Conservation (phyloP, 92 coral and sea anemone genomes). For the Phenganax subtilis region DNA sequence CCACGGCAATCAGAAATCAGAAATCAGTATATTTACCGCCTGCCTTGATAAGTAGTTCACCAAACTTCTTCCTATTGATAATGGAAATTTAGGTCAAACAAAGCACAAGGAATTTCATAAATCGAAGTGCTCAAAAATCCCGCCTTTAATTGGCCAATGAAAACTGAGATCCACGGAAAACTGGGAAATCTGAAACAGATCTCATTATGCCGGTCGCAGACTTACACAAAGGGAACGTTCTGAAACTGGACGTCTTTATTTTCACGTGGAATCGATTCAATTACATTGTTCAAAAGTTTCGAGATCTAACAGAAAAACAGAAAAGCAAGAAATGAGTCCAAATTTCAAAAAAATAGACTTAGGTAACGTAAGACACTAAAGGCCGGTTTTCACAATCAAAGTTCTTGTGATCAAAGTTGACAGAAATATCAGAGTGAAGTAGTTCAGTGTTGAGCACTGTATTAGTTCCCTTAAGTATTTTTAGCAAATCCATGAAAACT, state of each 20-base stretch:
- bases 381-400: too few relatives aligned
- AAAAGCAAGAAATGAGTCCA: background rate
- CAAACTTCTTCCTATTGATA: slow-evolving; percentile 5
- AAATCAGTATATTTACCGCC: slow-evolving; percentile 3
- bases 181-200: background rate
- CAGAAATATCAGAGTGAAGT: too few relatives aligned
- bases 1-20: too few relatives aligned
- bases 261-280: background rate
- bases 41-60: background rate
- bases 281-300: background rate
- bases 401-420: too few relatives aligned
- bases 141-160: background rate
- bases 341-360: background rate
- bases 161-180: background rate
- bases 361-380: background rate
- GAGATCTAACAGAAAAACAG: background rate
- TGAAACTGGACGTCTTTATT: background rate
- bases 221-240: slow-evolving; percentile 14
- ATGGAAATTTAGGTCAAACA: background rate
- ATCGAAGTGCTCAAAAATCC: too few relatives aligned
- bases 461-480: too few relatives aligned
- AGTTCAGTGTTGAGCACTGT: too few relatives aligned
- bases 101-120: too few relatives aligned
- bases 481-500: too few relatives aligned
- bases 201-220: background rate